Evolutionary conservation across 1,140 invertebrate genomes (phyloP).

Genomic region (Onthophagus taurus): DNA sequence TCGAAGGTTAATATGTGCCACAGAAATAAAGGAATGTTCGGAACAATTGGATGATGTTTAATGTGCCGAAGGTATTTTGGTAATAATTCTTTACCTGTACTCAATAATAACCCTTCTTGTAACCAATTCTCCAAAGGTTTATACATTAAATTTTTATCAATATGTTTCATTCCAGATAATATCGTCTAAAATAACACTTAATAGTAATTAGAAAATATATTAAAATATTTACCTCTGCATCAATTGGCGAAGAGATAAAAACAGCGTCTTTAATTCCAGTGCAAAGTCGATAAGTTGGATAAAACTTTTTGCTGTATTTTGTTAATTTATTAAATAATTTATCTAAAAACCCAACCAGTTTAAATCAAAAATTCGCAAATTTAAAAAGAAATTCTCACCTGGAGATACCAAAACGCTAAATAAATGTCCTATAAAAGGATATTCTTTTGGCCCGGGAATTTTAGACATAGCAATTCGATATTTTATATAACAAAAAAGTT

Average conservation of each 20-base stretch:
- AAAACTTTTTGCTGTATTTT: neutral
- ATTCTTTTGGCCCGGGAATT: conserved; percentile 9
- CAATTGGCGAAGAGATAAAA: neutral
- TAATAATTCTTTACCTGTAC: neutral
- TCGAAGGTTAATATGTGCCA: neutral
- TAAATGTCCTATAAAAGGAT: conserved; percentile 17
- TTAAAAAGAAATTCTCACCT: neutral
- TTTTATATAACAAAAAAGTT: too few species aligned
- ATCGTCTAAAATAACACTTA: too few species aligned
- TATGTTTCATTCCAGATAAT: neutral
- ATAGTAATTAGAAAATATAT: neutral
- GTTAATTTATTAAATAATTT: neutral
- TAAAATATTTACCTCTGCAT: neutral
- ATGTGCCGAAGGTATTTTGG: too few species aligned
- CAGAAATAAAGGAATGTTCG: neutral
- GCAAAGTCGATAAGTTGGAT: neutral
- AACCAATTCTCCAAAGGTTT: neutral
- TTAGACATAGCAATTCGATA: neutral
- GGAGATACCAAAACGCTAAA: conserved; percentile 22
- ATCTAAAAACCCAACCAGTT: conserved; percentile 9
- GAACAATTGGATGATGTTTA: neutral
- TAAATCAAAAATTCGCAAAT: neutral
- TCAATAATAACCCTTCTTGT: neutral
- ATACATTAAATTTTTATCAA: neutral
- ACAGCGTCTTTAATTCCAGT: neutral